phyloP scores from a whole-genome alignment of 2,797 vertebrate species.

The Synaphobranchus kaupii region DNA sequence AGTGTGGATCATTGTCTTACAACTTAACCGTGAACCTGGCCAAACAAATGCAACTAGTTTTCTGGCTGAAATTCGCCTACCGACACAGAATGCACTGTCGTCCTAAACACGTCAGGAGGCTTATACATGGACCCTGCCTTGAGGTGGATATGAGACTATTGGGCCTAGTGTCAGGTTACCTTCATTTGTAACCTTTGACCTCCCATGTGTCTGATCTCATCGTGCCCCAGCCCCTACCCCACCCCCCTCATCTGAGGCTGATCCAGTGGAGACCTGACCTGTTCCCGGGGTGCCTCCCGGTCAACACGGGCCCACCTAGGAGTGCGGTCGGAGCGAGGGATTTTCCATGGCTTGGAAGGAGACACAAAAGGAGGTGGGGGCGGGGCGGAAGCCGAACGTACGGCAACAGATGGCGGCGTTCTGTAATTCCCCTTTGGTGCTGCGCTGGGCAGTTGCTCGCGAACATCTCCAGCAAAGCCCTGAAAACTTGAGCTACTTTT shows the following conservation, averaged over 20 bases:
- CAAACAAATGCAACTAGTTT: background rate
- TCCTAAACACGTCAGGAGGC: background rate
- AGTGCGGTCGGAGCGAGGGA: background rate
- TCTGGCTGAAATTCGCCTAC: background rate
- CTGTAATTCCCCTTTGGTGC: slow-evolving; percentile 82
- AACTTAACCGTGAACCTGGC: background rate
- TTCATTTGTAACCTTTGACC: background rate
- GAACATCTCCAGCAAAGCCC: slow-evolving; percentile 77
- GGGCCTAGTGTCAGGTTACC: background rate
- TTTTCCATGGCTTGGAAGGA: background rate
- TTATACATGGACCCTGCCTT: background rate
- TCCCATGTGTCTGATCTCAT: background rate
- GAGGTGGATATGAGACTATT: background rate
- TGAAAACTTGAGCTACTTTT: slow-evolving; percentile 81
- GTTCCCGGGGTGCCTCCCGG: background rate
- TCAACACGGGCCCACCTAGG: background rate
- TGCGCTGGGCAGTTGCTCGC: slow-evolving; percentile 76
- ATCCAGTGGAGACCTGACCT: background rate
- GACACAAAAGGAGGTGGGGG: slow-evolving; percentile 62
- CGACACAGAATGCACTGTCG: background rate
- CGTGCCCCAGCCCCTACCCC: background rate
- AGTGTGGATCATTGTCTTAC: background rate
- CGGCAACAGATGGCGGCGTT: slow-evolving; percentile 77
- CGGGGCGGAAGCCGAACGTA: slow-evolving; percentile 58
- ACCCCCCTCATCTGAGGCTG: background rate